A percentile compares a stretch with the other conserved stretches of the same genome.
These are phyloP conservation scores for Acrobasis repandana DNA, from an alignment of 2,888 invertebrate genomes.

Conservation along the genomic window DNA sequence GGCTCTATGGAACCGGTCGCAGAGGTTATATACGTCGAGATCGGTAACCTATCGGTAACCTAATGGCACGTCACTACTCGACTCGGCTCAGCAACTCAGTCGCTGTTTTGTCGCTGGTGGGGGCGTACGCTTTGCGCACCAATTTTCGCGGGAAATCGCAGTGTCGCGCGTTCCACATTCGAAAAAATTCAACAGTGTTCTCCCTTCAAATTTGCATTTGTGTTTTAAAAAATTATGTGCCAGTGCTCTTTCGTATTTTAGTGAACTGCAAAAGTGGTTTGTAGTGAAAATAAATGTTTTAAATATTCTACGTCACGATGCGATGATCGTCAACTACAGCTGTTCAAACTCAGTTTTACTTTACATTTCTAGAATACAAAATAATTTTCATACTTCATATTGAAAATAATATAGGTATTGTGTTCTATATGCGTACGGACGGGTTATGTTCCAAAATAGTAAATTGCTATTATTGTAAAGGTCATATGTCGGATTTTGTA, in stretches of 20 bases:
- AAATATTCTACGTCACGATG: conserved; percentile 37
- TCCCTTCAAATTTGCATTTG: conserved; percentile 13
- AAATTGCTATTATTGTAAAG: conserved; percentile 12
- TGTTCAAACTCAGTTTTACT: conserved; percentile 54
- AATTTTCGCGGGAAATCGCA: conserved; percentile 61
- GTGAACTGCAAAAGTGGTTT: conserved; percentile 24
- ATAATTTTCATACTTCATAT: conserved; percentile 47
- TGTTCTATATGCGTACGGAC: background rate
- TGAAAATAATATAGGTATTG: conserved; percentile 23
- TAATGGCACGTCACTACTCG: conserved; percentile 34
- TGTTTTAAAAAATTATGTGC: conserved; percentile 24
- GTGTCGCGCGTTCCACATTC: conserved; percentile 29
- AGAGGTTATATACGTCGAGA: conserved; percentile 50
- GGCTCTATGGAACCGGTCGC: conserved; percentile 52
- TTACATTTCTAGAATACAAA: conserved; percentile 46
- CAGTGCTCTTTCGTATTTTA: conserved; percentile 32
- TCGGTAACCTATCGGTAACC: conserved; percentile 31
- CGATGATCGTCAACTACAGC: conserved; percentile 57
- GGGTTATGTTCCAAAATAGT: conserved; percentile 5
- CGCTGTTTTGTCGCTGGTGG: conserved; percentile 39
- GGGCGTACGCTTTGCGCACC: conserved; percentile 50
- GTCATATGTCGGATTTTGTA: conserved; percentile 16
- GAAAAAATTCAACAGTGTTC: conserved; percentile 20
- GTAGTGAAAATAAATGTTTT: conserved; percentile 31
- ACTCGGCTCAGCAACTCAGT: conserved; percentile 40